Percentiles rank a stretch among this genome's conserved stretches.
phyloP scores from a whole-genome alignment of 2,113 vertebrate genomes.

The Recurvirostra avosetta region DNA sequence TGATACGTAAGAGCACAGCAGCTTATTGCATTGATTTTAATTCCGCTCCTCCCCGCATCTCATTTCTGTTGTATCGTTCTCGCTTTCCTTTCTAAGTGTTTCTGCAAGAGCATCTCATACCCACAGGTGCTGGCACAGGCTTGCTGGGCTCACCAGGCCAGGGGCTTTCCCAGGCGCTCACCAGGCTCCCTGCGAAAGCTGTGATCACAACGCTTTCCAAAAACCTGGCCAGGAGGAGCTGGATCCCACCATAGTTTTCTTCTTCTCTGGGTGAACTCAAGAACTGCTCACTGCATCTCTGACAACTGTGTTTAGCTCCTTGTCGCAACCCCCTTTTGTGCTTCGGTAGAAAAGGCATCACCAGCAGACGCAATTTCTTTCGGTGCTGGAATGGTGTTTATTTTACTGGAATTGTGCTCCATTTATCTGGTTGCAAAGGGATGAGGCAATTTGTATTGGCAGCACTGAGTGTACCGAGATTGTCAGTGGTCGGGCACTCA shows the following conservation, averaged over 20 bases:
- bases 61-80: neutral
- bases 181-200: neutral
- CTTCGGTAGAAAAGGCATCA: neutral
- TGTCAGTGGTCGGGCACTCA: neutral
- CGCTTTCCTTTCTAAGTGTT: neutral
- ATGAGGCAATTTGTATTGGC: conserved; percentile 34
- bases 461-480: conserved; percentile 4
- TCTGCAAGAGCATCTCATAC: no score
- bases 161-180: neutral
- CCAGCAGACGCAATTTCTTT: conserved; percentile 32
- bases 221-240: neutral
- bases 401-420: conserved; percentile 42
- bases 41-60: no score
- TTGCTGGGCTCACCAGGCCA: neutral
- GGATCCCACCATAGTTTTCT: neutral
- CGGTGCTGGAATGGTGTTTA: conserved; percentile 37
- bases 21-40: neutral
- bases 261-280: neutral
- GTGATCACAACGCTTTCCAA: neutral
- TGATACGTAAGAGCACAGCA: neutral
- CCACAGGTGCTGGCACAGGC: neutral
- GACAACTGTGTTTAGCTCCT: conserved; percentile 23
- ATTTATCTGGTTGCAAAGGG: conserved; percentile 35
- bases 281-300: neutral
- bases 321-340: neutral